Evolutionary conservation across 2,888 invertebrate species (phyloP), one percentile per base, ranked within the genome.

Genomic region (Parelbella ahira): DNA sequence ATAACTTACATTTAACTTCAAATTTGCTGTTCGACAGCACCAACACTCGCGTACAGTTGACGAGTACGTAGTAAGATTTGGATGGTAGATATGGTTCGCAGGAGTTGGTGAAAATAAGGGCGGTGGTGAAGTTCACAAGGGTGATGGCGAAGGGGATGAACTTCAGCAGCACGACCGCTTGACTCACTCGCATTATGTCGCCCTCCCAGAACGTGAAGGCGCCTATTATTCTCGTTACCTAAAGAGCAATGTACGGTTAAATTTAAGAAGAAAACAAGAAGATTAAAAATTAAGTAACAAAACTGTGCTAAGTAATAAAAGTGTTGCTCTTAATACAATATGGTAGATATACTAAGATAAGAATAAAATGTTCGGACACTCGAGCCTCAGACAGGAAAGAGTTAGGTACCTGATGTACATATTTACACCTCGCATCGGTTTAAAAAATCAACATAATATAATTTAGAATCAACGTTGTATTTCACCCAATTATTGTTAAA

Each of bases 191-290:
- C 77, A 86, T 78, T 58, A 87, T 83, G 45, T 86, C 68, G 15
- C 68, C 58, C 47, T 82, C 83, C 75, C 75, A 82, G 53, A 76
- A 81, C 1, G 69, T 58, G 51, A 82, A 80, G 15, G 84, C 70
- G 4, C 77, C 73, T 7, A 67, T 71, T 56, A 84, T 63, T 60
- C 84, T 69, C 8, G 76, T 65, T 38, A 84, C 73, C 86, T 86
- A 51, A 38, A 15, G 3, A 15, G 2, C 4, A 15, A 15, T 3
- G 2, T 15, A 15, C 15, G 15, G 4, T 15, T 15, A 15, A 15
- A 15, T 15, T 15, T 15, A 15, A 15, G 4, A 15, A 15, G 4
- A 15, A 15, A 15, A 11, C 25, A 10, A 24, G 1, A 8, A 2
- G 10, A n/a, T n/a, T 15, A 15, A 15, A 15, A 15, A 15, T 4